Base-by-base conservation (phyloP, 2,888 invertebrate species). In the Cephus spinipes region DNA sequence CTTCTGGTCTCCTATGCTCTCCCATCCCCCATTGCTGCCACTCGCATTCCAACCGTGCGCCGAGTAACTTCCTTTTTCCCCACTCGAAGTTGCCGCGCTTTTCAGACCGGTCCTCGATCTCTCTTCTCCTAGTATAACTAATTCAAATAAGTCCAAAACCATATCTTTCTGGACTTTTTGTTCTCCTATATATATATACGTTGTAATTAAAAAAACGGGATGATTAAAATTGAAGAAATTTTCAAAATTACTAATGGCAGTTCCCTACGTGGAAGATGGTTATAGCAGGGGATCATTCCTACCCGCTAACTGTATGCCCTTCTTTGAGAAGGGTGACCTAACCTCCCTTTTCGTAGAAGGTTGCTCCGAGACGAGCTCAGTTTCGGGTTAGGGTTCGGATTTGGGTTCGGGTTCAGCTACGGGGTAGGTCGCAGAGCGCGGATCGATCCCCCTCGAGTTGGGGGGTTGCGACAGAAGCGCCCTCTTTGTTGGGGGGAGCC, bases 401-500 rank as follows among this genome's bases (percentile, higher is more conserved):
- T 85, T 79, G 80, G 81, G 84, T 86, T 85, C 80, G 82, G 82
- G 81, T 86, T 85, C 82, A 79, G 80, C 81, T 83, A 79, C 80
- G 78, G 83, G 86, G 81, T 83, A 85, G 87, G 82, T 85, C 79
- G 82, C 79, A 85, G 79, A 79, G 83, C 83, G 79, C 81, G 85
- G 88, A 88, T 89, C 89, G 89, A 89, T 88, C 85, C 84, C 86
- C 86, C 83, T 86, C 84, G 84, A 81, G 85, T 83, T 82, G 82
- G 81, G 82, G 81, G 78, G 79, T 80, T 81, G 82, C 81, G 82
- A 82, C 81, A 79, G 76, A 77, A 79, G 83, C 84, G 83, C 81
- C 83, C 83, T 83, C 83, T 82, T 81, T 80, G 81, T 77, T 78
- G 77, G 77, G 75, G 81, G 74, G 81, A 78, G 80, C 77, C 81